Evolutionary conservation across 2,113 vertebrate species (phyloP), one percentile per base, ranked within the genome.

Genomic region (Eulacestoma nigropectus): DNA sequence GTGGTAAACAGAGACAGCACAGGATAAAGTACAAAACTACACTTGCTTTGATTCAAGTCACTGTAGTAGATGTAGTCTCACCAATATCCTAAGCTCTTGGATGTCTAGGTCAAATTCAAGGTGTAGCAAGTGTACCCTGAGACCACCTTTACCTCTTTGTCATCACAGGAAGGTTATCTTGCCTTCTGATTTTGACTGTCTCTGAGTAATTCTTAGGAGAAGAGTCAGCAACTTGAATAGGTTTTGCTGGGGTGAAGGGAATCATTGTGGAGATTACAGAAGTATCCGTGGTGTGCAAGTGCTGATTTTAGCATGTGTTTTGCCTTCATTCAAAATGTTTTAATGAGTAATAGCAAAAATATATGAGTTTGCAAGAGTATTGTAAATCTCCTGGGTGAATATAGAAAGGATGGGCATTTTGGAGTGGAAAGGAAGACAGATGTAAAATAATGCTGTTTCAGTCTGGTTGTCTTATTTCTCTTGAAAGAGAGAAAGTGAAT

Each of bases 351-450:
- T 65, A 32, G 32, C 26, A 49, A 65, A 81, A 77, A 56, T 8
- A 29, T 39, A 20, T 0, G 6, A 67, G 19, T n/a, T 53, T 82
- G 39, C 23, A 49, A 35, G 6, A 3, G 7, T 57, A 4, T 42
- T 11, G 4, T 64, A 9, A 4, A 85, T 90, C 32, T 56, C 2
- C 33, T 42, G n/a, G 6, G 26, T 79, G 39, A 75, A 16, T 57
- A 13, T 9, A 75, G 37, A 67, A 78, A 57, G 22, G 26, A 47
- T 50, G 62, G 10, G 11, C 22, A 11, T 14, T 72, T 63, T 46
- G 35, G 20, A 81, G 18, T 59, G 12, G 13, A 53, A 27, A 10
- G 22, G 20, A 63, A 79, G 19, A 33, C 25, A 78, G 37, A 63
- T 32, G 2, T 78, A 44, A 60, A 69, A 64, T 33, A 41, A 16